Percentiles rank a stretch among this genome's conserved stretches.
These are phyloP conservation scores for Rhea pennata DNA, from an alignment of 2,113 vertebrate genomes.

Conservation along the genomic window DNA sequence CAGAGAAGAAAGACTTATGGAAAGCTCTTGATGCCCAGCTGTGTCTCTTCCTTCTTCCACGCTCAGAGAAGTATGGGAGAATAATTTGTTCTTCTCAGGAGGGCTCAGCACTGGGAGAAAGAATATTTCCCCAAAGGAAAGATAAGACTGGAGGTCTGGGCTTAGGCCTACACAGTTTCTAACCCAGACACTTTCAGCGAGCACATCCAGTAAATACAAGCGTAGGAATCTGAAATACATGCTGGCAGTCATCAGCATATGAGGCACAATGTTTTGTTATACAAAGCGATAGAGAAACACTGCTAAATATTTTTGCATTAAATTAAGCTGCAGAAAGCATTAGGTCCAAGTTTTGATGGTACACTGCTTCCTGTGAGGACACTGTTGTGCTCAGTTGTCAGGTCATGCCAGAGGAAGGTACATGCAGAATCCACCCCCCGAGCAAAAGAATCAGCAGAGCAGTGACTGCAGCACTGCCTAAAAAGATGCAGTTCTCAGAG, in stretches of 20 bases:
- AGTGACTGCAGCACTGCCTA: not conserved
- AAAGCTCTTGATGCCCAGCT: not conserved
- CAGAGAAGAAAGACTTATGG: not conserved
- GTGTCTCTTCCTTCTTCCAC: not conserved
- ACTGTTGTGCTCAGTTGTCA: not conserved
- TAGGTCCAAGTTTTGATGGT: not conserved
- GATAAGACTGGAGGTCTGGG: not conserved
- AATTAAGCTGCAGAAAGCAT: not conserved
- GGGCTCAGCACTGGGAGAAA: not conserved
- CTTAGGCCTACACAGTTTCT: not conserved
- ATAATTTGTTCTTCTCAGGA: not conserved
- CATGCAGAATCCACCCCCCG: not conserved
- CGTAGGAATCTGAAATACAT: not conserved
- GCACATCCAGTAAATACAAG: not conserved
- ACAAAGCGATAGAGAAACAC: not conserved
- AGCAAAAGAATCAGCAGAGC: not conserved
- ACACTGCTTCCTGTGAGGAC: not conserved
- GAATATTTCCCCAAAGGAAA: not conserved
- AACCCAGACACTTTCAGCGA: not conserved
- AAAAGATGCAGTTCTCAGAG: not conserved
- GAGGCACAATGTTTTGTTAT: not conserved
- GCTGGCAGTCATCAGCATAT: not conserved
- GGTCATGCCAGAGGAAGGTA: not conserved
- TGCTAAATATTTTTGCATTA: not conserved
- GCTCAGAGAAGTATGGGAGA: rapidly evolving